These are phyloP conservation scores for Boulengeromyrus knoepffleri DNA, from an alignment of 2,113 vertebrate genomes.

Conservation along the genomic window DNA sequence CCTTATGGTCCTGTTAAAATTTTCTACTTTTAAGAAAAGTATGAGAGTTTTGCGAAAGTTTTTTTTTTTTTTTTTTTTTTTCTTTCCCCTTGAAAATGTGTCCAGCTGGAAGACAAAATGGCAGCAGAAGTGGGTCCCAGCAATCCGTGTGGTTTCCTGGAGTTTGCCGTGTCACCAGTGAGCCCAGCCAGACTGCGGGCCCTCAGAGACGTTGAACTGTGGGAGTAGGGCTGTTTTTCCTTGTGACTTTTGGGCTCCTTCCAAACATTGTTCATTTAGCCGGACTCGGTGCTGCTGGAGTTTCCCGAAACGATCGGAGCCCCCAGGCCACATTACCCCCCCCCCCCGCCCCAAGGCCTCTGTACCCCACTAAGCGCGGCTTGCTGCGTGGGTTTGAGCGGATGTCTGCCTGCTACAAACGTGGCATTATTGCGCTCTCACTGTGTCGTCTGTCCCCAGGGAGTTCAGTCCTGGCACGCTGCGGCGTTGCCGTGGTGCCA, in stretches of 20 bases:
- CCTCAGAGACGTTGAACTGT: constrained; percentile 20
- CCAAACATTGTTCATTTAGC: constrained; percentile 30
- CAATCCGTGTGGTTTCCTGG: not conserved
- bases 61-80: too few relatives aligned
- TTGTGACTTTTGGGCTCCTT: constrained; percentile 22
- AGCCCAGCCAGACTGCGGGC: not conserved
- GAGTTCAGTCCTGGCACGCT: not conserved
- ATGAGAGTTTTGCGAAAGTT: not conserved
- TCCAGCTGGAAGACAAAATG: not conserved
- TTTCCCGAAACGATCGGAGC: constrained; percentile 13
- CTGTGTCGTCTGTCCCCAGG: not conserved
- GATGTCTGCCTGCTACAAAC: constrained; percentile 5
- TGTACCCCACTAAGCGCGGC: not conserved
- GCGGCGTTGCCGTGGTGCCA: not conserved
- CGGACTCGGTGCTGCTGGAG: not conserved
- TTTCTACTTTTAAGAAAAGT: not conserved
- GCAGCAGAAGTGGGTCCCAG: not conserved
- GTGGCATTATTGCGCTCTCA: not conserved
- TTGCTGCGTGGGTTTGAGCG: not conserved
- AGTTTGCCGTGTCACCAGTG: not conserved
- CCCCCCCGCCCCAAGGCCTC: not conserved
- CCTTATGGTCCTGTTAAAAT: not conserved
- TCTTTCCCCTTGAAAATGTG: not conserved
- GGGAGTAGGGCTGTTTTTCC: constrained; percentile 10
- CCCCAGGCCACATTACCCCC: not conserved